phyloP scores from a whole-genome alignment of 2,113 vertebrate species.

The sheep (Ovis aries) region DNA sequence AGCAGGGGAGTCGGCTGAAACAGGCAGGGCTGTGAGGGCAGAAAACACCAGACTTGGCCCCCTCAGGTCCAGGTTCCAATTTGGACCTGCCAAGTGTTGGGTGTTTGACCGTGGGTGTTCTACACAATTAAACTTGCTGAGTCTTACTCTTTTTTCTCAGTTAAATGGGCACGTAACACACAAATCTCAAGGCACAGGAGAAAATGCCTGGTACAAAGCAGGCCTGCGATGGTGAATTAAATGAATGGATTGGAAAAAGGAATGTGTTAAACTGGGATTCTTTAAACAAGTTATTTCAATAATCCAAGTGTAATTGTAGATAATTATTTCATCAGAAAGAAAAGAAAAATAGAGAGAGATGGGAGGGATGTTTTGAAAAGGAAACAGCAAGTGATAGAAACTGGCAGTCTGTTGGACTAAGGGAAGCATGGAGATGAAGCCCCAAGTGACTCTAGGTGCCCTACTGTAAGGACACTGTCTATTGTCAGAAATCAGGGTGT shows the following conservation, averaged over 20 bases:
- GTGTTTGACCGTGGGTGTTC: background rate
- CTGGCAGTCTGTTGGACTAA: background rate
- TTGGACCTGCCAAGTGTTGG: background rate
- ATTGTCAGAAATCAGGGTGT: background rate
- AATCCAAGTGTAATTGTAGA: background rate
- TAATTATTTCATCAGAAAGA: background rate
- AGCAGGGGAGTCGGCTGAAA: background rate
- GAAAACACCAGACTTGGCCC: background rate
- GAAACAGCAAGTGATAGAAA: background rate
- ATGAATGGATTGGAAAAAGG: background rate
- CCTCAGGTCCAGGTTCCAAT: background rate
- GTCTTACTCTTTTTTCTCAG: background rate
- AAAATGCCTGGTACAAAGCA: background rate
- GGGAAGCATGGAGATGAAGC: background rate
- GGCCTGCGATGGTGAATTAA: background rate
- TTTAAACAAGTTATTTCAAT: background rate
- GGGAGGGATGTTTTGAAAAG: background rate
- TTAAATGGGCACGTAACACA: background rate
- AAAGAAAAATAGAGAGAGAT: background rate
- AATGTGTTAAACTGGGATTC: background rate
- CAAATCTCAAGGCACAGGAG: background rate
- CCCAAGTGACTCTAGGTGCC: background rate
- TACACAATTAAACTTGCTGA: background rate
- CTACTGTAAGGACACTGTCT: too few relatives aligned
- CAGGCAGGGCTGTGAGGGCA: background rate